These are phyloP conservation scores for Antechinus stuartii DNA, from an alignment of 2,113 vertebrate species.

Conservation along the genomic window DNA sequence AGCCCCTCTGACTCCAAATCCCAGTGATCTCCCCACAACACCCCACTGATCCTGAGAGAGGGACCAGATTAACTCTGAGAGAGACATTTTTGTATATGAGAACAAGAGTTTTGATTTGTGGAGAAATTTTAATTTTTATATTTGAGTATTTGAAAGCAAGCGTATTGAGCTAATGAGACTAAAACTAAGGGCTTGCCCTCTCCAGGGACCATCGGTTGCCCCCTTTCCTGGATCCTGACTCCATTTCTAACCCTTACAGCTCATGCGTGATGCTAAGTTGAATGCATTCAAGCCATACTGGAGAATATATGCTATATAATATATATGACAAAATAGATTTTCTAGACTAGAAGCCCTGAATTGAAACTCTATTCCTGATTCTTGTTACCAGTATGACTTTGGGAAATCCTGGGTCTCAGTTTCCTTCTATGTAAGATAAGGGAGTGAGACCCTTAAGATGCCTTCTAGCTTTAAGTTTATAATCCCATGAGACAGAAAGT, in stretches of 20 bases:
- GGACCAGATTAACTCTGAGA: neutral
- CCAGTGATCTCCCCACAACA: neutral
- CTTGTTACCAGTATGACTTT: neutral
- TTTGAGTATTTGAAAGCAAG: too few species aligned
- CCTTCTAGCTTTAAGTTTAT: neutral
- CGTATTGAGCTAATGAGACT: too few species aligned
- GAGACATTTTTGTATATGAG: neutral
- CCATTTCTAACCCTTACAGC: too few species aligned
- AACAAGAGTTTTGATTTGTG: neutral
- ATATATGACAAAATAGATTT: neutral
- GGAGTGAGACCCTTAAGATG: neutral
- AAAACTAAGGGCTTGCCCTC: too few species aligned
- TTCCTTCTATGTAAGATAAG: neutral
- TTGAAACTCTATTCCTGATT: neutral
- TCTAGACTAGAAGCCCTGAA: neutral
- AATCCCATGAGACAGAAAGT: neutral
- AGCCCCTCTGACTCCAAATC: too few species aligned
- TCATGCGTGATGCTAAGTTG: too few species aligned
- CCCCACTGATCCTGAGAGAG: neutral
- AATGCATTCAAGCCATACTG: too few species aligned
- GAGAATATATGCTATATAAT: too few species aligned
- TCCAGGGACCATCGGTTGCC: too few species aligned
- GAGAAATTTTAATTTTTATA: neutral
- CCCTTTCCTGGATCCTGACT: too few species aligned
- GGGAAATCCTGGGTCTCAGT: neutral